Percentiles rank a stretch among this genome's conserved stretches.
Evolutionary conservation across 1,140 invertebrate genomes (phyloP).

Genomic region (Anastrepha ludens): DNA sequence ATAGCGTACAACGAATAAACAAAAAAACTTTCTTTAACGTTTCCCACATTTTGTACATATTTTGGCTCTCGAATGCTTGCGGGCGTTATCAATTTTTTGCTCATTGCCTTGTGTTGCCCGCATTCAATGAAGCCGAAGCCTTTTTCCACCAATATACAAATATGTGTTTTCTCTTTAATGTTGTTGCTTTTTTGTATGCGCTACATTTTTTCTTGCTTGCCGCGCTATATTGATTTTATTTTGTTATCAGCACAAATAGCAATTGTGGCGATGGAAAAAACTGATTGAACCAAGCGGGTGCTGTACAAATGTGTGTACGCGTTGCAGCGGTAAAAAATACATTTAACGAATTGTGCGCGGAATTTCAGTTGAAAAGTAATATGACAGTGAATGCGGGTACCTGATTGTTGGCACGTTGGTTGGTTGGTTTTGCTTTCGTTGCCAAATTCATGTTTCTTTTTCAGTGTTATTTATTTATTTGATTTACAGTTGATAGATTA

Average conservation of each 20-base stretch:
- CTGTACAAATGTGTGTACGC: background rate
- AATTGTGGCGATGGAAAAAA: background rate
- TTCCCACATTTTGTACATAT: background rate
- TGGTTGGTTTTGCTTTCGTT: too few species aligned
- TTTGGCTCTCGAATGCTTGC: background rate
- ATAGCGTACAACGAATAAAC: background rate
- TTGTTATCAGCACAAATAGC: conserved; percentile 14
- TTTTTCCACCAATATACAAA: conserved; percentile 8
- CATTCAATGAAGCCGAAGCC: background rate
- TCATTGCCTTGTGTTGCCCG: background rate
- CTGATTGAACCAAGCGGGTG: background rate
- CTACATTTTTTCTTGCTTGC: conserved; percentile 4
- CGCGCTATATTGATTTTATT: conserved; percentile 38
- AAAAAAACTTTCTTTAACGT: background rate
- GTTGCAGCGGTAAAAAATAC: background rate
- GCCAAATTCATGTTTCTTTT: too few species aligned
- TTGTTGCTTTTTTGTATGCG: background rate
- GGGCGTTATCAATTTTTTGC: conserved; percentile 25
- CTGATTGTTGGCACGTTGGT: background rate
- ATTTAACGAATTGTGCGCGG: background rate
- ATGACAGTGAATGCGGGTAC: background rate
- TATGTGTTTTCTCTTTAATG: background rate
- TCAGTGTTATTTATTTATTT: background rate
- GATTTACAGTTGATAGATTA: too few species aligned
- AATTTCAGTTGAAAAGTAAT: background rate